Base-by-base conservation (phyloP, 2,113 vertebrate species). In the Pseudopodoces humilis region DNA sequence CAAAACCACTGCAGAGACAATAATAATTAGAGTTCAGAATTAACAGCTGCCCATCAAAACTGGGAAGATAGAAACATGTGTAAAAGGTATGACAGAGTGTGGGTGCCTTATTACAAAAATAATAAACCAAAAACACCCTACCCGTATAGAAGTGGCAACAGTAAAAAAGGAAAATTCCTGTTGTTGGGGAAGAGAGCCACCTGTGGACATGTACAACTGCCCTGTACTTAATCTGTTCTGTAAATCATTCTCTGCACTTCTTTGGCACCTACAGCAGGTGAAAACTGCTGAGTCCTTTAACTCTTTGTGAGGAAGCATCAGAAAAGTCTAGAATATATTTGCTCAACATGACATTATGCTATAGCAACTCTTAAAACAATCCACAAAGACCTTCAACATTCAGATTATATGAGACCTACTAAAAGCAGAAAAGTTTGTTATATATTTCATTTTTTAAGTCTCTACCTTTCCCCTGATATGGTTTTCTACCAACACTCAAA, bases 141-240 rank as follows among this genome's bases (percentile, higher is more conserved):
- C 39, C 71, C 0, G 1, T 43, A 24, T 2, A 41, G 19, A 83
- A 72, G 35, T 20, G 41, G 41, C 44, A 86, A 17, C 23, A 33
- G 67, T 21, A 53, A 83, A 64, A 82, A 35, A 21, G 56, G 31
- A 18, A 62, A 62, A 58, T 71, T 63, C 39, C 58, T 83, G 14
- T 16, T 80, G 53, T 7, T 10, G 33, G 30, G 23, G 39, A 70
- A 58, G 19, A 47, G 55, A 85, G 43, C n/a, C 47, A 60, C n/a
- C n/a, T 41, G 43, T 24, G 47, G 62, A 31, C 23, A 12, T 0
- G 6, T 12, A 13, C 1, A 2, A 44, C 10, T 62, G 43, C 28
- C 39, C 31, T 27, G 24, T 4, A 41, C 47, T 46, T 49, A 3
- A 41, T 25, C 24, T 63, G 25, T 5, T 90, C 65, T 46, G 5